Conservation (phyloP, 2,113 vertebrate species). For the Salvelinus alpinus region DNA sequence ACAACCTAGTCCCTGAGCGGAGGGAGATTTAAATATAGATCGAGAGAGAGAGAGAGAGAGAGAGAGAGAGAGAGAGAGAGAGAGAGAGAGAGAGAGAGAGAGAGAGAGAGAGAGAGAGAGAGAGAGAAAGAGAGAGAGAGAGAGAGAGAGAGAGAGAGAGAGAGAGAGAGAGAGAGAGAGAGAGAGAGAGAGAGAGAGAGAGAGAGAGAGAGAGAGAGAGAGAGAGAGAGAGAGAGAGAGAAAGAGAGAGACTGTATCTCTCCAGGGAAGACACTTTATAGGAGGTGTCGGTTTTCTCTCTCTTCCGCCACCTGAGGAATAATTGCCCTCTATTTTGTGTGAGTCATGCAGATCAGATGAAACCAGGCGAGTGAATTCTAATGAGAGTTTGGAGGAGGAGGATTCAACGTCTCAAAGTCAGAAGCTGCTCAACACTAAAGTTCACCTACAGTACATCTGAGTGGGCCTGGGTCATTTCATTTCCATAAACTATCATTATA, state of each 20-base stretch:
- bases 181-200: background rate
- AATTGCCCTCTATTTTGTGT: conserved; percentile 64
- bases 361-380: conserved; percentile 50
- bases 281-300: conserved; percentile 30
- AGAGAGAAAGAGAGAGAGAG: background rate
- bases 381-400: conserved; percentile 41
- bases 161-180: background rate
- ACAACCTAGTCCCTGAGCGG: no score
- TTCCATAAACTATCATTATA: no score
- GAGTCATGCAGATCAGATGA: conserved; percentile 49
- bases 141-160: background rate
- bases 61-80: background rate
- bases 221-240: background rate
- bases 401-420: no score
- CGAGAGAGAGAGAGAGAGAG: background rate
- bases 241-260: background rate
- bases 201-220: background rate
- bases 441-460: no score
- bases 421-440: no score
- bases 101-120: conserved; percentile 23
- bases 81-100: conserved; percentile 15
- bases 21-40: background rate
- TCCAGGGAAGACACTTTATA: background rate
- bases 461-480: no score
- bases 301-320: conserved; percentile 59